Evolutionary conservation across 2,113 vertebrate species (phyloP).

Genomic region (Phoenicopterus ruber): DNA sequence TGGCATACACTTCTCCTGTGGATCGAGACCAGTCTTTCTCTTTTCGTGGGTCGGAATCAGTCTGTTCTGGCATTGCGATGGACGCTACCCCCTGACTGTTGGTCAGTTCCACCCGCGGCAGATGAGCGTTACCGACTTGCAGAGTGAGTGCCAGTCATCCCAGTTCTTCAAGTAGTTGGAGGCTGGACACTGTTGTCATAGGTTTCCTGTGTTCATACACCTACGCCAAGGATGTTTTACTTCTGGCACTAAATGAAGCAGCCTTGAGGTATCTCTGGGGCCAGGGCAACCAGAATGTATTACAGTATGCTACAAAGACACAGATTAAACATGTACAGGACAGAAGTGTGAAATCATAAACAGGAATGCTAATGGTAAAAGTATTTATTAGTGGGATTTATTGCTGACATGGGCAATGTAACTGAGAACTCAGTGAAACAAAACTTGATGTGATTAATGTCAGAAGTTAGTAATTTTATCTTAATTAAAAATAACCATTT

Average conservation of each 20-base stretch:
- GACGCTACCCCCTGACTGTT: no score
- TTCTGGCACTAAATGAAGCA: background rate
- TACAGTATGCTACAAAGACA: background rate
- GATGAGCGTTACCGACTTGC: accelerated
- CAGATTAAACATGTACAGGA: background rate
- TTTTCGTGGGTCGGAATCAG: background rate
- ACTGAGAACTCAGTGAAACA: background rate
- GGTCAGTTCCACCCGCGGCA: background rate
- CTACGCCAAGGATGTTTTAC: background rate
- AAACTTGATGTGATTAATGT: background rate
- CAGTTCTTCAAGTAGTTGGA: background rate
- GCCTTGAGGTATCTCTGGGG: background rate
- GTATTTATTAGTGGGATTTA: background rate
- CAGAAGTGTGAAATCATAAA: background rate
- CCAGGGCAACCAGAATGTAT: background rate
- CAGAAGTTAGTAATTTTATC: background rate
- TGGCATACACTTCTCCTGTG: accelerated
- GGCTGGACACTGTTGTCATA: accelerated
- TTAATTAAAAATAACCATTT: background rate
- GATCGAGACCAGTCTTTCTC: background rate
- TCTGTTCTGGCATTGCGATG: background rate
- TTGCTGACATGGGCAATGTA: background rate
- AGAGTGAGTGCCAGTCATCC: background rate
- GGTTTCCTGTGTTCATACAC: background rate
- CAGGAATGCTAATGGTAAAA: background rate